These are phyloP conservation scores for Acromyrmex heyeri DNA, from an alignment of 1,140 invertebrate species.

Conservation along the genomic window DNA sequence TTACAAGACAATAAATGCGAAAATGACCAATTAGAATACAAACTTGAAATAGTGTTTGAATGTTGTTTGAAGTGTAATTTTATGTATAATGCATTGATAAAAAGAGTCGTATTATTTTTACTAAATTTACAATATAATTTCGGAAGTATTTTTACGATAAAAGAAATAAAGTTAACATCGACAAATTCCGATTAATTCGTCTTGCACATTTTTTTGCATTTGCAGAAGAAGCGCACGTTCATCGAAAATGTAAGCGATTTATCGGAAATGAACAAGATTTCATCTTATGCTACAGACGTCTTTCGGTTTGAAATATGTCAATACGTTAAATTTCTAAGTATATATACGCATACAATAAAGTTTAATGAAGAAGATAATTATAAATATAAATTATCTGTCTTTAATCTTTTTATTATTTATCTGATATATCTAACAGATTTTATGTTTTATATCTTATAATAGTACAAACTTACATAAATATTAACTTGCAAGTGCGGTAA, in stretches of 20 bases:
- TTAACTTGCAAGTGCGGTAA: neutral
- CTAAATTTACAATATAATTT: neutral
- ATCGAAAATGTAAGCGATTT: neutral
- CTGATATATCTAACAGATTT: neutral
- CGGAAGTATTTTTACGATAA: neutral
- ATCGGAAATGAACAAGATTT: neutral
- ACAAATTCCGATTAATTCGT: neutral
- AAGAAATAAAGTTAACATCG: neutral
- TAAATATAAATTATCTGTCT: neutral
- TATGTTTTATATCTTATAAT: neutral
- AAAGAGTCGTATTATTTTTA: neutral
- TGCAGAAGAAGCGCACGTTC: neutral
- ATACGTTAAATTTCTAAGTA: neutral
- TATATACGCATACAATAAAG: neutral
- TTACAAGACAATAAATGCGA: conserved; percentile 13
- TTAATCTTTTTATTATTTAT: neutral
- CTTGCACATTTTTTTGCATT: neutral
- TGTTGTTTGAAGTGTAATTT: neutral
- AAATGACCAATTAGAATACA: neutral
- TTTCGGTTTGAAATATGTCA: neutral
- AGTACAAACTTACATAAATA: neutral
- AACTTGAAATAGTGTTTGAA: neutral
- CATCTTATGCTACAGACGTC: neutral
- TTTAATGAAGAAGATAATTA: neutral
- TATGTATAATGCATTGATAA: neutral